Base-by-base conservation (phyloP, 2,888 invertebrate species). In the Malthinus flaveolus region DNA sequence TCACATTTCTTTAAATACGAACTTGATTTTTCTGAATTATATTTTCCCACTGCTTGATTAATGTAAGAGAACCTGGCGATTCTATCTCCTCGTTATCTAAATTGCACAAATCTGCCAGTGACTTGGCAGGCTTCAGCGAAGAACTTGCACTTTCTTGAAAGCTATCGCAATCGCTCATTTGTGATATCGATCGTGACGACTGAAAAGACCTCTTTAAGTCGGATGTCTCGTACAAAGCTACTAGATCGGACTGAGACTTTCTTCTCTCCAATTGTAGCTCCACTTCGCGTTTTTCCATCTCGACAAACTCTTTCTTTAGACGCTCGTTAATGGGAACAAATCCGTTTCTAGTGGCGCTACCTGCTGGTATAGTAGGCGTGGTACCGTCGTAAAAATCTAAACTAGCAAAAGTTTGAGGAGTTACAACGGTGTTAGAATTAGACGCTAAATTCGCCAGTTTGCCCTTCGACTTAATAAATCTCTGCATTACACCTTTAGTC, bases 291-390 rank as follows among this genome's bases (percentile, higher is more conserved):
- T 86, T 85, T 71, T 91, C 89, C 85, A 94, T 89, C 70, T 95
- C 94, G 72, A 87, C 83, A 49, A 95, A 79, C 76, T 95, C 95
- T 63, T 87, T 87, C 72, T 92, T 90, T 68, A 95, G 95, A 78
- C 92, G 93, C 70, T 92, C 89, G 75, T 95, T 93, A 1, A 94
- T 92, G 0, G 93, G 90, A 3, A 92, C 86, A 75, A 85, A 91
- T 10, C 91, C 91, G 65, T 90, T 90, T 54, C 91, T 82, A 32
- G 87, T 81, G 1, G 86, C 85, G 66, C 85, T 84, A 1, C 87
- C 87, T 64, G 76, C 73, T 54, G 78, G 75, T 44, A 77, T 37
- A 66, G 67, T 11, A 58, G 59, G 52, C 34, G 53, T 52, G 1
- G 49, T 32, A 1, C 45, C 15, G 36, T 52, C n/a, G 68, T 61